Base-by-base conservation (phyloP, 2,797 vertebrate species). In the Enteromius fasciolatus region DNA sequence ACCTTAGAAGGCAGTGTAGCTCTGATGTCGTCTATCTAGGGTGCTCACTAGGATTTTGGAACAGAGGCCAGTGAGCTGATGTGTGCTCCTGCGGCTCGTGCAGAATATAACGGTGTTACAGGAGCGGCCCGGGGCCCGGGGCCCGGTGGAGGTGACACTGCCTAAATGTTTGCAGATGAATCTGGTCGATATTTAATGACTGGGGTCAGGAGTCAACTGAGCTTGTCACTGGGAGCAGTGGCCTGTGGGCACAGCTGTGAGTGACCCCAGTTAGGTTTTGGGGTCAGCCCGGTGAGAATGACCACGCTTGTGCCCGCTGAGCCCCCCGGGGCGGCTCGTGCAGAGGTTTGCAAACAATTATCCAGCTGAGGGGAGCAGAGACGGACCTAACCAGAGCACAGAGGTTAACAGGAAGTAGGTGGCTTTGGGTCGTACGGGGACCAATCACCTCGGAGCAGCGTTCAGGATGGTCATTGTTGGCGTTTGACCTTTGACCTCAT, bases 161-260 rank as follows among this genome's bases (percentile, higher is more conserved):
- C 87, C 94, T 95, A 95, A 95, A 95, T 95, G 94, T 95, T 95
- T 94, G 93, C 95, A 95, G 95, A 95, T 95, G 94, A 94, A 88
- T 78, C 87, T 84, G 88, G 87, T 88, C 88, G 90, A 93, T 92
- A 93, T 94, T 91, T 93, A 95, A 95, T 94, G 92, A 93, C 91
- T 82, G 80, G 72, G 77, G 92, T 94, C 92, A 94, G 86, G 90
- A 92, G 93, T 94, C 92, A 92, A 66, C 78, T 84, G 90, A 76
- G 88, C 61, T 73, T 92, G 92, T 92, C 90, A 92, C 85, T 61
- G 88, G 79, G 90, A 91, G 91, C 41, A 25, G 74, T 88, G 90
- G 91, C 89, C 81, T 80, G 80, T 83, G 88, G 90, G 88, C 88
- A 80, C 78, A 78, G 85, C 75, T 84, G 73, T 63, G 70, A 91